Base-by-base conservation (phyloP, 2,797 vertebrate genomes). In the Rhinoraja longicauda region DNA sequence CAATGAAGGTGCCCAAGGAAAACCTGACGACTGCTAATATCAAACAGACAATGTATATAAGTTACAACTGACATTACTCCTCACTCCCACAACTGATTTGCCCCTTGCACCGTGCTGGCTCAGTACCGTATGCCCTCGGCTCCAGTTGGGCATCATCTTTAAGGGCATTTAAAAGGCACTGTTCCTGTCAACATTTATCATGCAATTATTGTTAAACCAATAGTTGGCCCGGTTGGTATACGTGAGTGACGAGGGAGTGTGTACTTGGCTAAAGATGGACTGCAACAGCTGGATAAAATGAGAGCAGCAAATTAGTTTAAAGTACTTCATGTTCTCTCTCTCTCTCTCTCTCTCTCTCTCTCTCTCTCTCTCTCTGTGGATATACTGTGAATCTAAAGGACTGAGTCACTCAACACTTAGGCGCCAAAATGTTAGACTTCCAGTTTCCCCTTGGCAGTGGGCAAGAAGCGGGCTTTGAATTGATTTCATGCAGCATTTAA, bases 401-500 rank as follows among this genome's bases (percentile, higher is more conserved):
- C 5, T 36, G 17, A 19, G 62, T 88, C 62, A 88, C 17, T 67
- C 0, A 0, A 45, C 45, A 62, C 53, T 57, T 45, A 53, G 79
- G 57, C 82, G 36, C 15, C 59, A 88, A 62, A 8, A 32, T 67
- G 88, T 88, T 88, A 84, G 62, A 88, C 59, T 88, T 19, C 84
- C 88, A 67, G 62, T 67, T 10, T 36, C 32, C 59, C n/a, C 32
- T 67, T 88, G 84, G 59, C 84, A 32, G 17, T 36, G 32, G 84
- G 15, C 84, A 36, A 67, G 84, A 88, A 67, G 84, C 15, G 7
- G 67, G n/a, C 62, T 36, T 88, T 86, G n/a, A 86, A 64, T 32
- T 64, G 62, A 88, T 88, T 67, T 67, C 84, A 88, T 88, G 84
- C 84, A 88, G 84, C 59, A 88, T 88, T 88, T 88, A 64, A 67